Percentiles rank a stretch among this genome's conserved stretches.
Evolutionary conservation across 1,140 invertebrate species (phyloP).

Genomic region (Adelges cooleyi): DNA sequence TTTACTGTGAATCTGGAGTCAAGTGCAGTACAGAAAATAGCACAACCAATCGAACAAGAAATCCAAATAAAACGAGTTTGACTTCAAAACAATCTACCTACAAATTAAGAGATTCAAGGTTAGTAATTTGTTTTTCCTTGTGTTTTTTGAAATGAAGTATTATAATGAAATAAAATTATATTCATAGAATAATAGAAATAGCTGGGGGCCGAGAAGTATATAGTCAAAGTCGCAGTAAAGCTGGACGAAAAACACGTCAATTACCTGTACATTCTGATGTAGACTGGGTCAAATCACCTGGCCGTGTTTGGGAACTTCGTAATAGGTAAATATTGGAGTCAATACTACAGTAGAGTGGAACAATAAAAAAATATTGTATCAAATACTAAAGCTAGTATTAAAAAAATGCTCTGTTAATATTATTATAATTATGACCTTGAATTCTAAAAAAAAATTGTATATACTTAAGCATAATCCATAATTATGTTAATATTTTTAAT

Average conservation of each 20-base stretch:
- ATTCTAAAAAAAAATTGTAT: not conserved
- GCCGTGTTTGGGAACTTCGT: slow-evolving; percentile 50
- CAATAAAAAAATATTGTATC: too few relatives aligned
- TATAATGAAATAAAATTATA: not conserved
- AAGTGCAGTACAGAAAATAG: slow-evolving; percentile 6
- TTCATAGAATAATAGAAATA: slow-evolving; percentile 71
- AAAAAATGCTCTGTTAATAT: not conserved
- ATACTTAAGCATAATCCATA: not conserved
- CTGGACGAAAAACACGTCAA: slow-evolving; percentile 47
- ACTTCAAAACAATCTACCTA: slow-evolving; percentile 13
- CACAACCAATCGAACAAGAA: slow-evolving; percentile 1
- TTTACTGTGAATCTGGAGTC: not conserved
- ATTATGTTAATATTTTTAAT: too few relatives aligned
- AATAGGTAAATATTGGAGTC: slow-evolving; percentile 38
- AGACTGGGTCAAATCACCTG: slow-evolving; percentile 44
- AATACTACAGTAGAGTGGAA: too few relatives aligned
- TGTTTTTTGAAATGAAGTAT: slow-evolving; percentile 8
- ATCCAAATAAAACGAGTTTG: not conserved
- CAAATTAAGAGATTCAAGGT: slow-evolving; percentile 25
- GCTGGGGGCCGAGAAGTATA: slow-evolving; percentile 75
- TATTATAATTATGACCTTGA: not conserved
- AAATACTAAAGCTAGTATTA: too few relatives aligned
- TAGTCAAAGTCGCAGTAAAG: slow-evolving; percentile 69
- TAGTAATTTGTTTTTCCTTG: not conserved
- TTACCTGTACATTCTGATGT: slow-evolving; percentile 40